Evolutionary conservation across 2,113 vertebrate species (phyloP).

Genomic region (Lathamus discolor): DNA sequence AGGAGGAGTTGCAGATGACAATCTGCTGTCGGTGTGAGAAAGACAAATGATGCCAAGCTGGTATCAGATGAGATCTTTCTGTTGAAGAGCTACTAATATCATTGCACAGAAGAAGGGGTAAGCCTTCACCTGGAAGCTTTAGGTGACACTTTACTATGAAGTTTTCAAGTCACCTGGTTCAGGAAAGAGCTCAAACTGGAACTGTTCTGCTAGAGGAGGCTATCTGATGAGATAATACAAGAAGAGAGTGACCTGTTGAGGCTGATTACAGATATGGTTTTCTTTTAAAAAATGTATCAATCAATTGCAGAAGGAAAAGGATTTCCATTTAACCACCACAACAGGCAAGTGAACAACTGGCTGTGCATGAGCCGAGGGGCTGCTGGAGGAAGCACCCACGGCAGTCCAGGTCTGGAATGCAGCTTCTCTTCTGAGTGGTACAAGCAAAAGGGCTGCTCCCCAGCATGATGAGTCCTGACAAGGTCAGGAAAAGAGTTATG

Average conservation of each 20-base stretch:
- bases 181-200: background rate
- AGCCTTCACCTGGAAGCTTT: background rate
- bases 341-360: background rate
- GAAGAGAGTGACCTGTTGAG: background rate
- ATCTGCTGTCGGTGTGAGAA: background rate
- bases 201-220: background rate
- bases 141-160: background rate
- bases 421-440: accelerated
- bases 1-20: background rate
- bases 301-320: background rate
- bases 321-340: background rate
- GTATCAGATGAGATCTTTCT: background rate
- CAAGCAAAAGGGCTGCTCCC: background rate
- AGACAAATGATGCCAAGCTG: background rate
- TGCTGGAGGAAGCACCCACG: background rate
- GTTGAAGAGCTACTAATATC: background rate
- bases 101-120: background rate
- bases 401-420: background rate
- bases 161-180: background rate
- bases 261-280: background rate
- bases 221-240: background rate
- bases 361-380: accelerated
- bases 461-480: background rate
- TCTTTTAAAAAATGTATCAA: background rate
- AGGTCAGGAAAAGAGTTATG: background rate